Conservation (phyloP, 2,797 vertebrate genomes). For the Sylvia borin region DNA sequence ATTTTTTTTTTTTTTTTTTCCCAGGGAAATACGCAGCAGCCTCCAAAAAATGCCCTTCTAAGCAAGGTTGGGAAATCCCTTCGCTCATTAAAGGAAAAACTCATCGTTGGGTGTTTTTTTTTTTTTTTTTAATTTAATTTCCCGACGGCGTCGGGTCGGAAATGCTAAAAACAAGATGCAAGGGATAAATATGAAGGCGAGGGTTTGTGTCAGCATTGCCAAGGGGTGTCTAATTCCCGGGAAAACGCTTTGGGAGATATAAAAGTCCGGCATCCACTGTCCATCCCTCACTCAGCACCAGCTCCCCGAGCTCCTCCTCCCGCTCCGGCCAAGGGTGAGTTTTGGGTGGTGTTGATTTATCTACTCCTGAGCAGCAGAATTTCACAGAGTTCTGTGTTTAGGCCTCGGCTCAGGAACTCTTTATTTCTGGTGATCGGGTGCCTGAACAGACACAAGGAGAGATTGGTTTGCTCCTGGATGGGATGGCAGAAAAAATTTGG, state of each 20-base stretch:
- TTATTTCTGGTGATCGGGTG: neutral
- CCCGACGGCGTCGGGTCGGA: neutral
- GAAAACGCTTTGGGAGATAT: neutral
- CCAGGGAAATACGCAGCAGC: neutral
- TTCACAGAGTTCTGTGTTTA: neutral
- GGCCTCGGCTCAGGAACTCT: neutral
- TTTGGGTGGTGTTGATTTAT: neutral
- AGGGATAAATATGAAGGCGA: neutral
- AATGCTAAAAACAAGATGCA: neutral
- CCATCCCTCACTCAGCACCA: neutral
- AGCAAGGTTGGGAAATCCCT: constrained; percentile 46
- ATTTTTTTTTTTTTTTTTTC: neutral
- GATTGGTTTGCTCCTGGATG: neutral
- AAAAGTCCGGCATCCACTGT: neutral
- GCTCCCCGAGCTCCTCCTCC: neutral
- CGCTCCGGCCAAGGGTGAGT: constrained; percentile 20
- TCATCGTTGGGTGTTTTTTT: neutral
- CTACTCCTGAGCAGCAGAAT: neutral
- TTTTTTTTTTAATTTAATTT: neutral
- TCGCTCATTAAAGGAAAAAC: neutral
- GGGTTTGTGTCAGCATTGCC: neutral
- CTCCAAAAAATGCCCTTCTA: constrained; percentile 20
- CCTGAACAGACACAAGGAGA: no score
- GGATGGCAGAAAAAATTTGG: neutral
- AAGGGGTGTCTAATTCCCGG: neutral